Evolutionary conservation across 1,140 invertebrate genomes (phyloP).

Genomic region (Halesus radiatus): DNA sequence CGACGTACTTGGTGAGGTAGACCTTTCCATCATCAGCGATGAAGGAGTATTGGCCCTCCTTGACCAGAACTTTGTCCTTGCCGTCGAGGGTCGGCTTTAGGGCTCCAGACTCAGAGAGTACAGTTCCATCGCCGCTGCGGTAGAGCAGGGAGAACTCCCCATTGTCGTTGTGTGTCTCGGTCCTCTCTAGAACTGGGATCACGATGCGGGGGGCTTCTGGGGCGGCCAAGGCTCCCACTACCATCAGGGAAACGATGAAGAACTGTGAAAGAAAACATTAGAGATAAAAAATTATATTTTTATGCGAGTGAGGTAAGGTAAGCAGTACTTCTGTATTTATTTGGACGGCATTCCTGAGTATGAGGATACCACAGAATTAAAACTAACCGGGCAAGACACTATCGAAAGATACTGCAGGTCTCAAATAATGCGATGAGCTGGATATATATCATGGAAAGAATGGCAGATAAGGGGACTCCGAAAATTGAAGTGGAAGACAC

Average conservation of each 20-base stretch:
- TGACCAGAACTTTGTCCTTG: conserved; percentile 51
- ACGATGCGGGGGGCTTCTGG: conserved; percentile 39
- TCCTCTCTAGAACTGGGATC: conserved; percentile 56
- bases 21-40: conserved; percentile 45
- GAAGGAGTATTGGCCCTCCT: conserved; percentile 48
- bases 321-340: too few species aligned
- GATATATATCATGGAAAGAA: too few species aligned
- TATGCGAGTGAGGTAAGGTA: too few species aligned
- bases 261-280: conserved; percentile 4
- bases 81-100: conserved; percentile 50
- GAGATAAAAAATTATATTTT: too few species aligned
- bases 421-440: too few species aligned
- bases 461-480: too few species aligned
- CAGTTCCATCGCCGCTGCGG: conserved; percentile 54
- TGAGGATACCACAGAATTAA: too few species aligned
- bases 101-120: conserved; percentile 48
- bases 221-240: conserved; percentile 45
- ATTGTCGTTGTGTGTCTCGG: conserved; percentile 55
- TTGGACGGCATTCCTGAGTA: too few species aligned
- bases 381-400: too few species aligned
- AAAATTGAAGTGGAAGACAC: too few species aligned
- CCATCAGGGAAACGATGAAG: conserved; percentile 37
- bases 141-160: conserved; percentile 58
- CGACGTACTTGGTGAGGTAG: conserved; percentile 47
- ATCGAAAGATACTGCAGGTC: too few species aligned